These are phyloP conservation scores for Rhagoletis zephyria DNA, from an alignment of 1,140 invertebrate genomes.

Conservation along the genomic window DNA sequence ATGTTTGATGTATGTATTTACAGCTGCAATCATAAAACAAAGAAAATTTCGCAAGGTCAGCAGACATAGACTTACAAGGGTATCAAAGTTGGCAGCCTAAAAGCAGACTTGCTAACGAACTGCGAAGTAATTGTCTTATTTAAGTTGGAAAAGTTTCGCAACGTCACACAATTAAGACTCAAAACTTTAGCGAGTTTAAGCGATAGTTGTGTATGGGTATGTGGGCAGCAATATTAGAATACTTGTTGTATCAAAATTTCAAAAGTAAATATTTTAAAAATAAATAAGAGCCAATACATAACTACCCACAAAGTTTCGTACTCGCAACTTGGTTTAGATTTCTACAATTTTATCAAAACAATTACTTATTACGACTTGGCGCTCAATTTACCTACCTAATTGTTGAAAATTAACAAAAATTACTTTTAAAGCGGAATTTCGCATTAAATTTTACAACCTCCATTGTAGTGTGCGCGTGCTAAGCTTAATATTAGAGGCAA, in stretches of 20 bases:
- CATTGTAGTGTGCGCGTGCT: neutral
- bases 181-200: neutral
- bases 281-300: neutral
- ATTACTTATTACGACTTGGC: neutral
- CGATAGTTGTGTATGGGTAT: neutral
- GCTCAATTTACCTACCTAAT: neutral
- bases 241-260: neutral
- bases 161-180: neutral
- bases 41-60: no score
- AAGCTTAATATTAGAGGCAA: neutral
- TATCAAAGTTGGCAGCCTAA: neutral
- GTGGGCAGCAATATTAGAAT: neutral
- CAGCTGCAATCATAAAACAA: no score
- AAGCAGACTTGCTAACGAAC: neutral
- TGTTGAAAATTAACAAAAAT: conserved; percentile 4
- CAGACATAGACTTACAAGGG: neutral
- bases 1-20: no score
- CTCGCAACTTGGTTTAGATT: neutral
- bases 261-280: neutral
- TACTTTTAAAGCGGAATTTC: neutral
- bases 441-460: conserved; percentile 9
- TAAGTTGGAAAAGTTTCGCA: conserved; percentile 10
- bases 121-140: neutral
- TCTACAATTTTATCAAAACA: neutral
- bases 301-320: no score